Base-by-base conservation (phyloP, 1,140 invertebrate species). In the Orchesella cincta region DNA sequence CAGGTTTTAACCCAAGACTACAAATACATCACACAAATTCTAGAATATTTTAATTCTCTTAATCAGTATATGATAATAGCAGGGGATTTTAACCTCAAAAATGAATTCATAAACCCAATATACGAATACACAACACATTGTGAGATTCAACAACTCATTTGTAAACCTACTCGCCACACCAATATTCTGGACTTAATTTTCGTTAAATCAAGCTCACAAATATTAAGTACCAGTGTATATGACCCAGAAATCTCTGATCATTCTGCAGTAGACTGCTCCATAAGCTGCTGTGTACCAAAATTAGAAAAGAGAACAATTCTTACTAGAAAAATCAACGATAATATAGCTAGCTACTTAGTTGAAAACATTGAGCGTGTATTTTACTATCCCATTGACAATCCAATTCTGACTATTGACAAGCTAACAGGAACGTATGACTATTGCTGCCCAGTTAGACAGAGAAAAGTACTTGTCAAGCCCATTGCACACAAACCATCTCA, bases 81-180 rank as follows among this genome's bases (percentile, higher is more conserved):
- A 12, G 71, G 71, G 1, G 71, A 73, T 51, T 73, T 73, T 73
- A 73, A 73, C 23, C 23, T 73, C 2, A 73, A 23, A 29, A 23
- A 73, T 8, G 29, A 73, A 2, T 46, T 8, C 16, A 14, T 73
- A 5, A 28, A 36, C 1, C 71, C 71, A 8, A n/a, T 73, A 8
- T 8, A 28, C 23, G 23, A 73, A 23, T n/a, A 39, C 2, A 23
- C 8, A 31, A 26, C 36, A n/a, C 3, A 1, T 2, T 12, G 36
- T 3, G 1, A 26, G 36, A 36, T 73, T 31, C 3, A 8, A 3
- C 71, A 73, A 46, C 16, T 73, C 1, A 26, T 73, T 36, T 8
- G 18, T 39, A 23, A 39, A 28, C 71, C 71, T n/a, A 73, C 71
- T 2, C 36, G 71, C 12, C 3, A 46, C 8, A n/a, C 36, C 46